These are phyloP conservation scores for Heteromyza rotundicornis DNA, from an alignment of 2,888 invertebrate species.

Conservation along the genomic window DNA sequence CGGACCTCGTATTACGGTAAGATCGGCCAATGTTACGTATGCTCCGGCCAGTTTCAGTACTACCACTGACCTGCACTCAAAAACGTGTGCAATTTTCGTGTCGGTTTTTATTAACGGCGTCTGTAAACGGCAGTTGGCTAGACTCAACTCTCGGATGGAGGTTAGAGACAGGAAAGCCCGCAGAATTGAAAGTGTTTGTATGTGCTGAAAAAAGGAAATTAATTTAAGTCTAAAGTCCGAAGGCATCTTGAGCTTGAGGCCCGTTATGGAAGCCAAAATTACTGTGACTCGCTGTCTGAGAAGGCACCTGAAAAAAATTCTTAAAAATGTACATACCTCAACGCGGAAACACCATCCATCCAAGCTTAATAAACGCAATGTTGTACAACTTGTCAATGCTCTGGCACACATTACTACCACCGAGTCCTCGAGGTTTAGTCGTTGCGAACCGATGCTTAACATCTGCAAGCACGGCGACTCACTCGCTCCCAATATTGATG, in stretches of 20 bases:
- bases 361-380: slow-evolving; percentile 64
- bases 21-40: slow-evolving; percentile 64
- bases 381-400: slow-evolving; percentile 60
- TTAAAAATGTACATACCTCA: slow-evolving; percentile 57
- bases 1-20: slow-evolving; percentile 63
- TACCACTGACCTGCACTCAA: slow-evolving; percentile 63
- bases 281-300: no score
- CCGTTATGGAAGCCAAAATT: no score
- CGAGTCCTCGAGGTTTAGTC: slow-evolving; percentile 65
- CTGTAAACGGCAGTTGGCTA: slow-evolving; percentile 65
- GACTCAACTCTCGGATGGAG: slow-evolving; percentile 64
- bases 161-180: slow-evolving; percentile 64
- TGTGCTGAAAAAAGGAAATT: slow-evolving; percentile 31
- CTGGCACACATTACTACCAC: slow-evolving; percentile 52
- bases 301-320: slow-evolving; percentile 5
- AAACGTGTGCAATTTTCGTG: slow-evolving; percentile 39
- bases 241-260: no score
- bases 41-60: slow-evolving; percentile 64
- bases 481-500: slow-evolving; percentile 65
- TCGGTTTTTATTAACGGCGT: slow-evolving; percentile 52
- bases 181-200: slow-evolving; percentile 62
- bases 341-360: slow-evolving; percentile 68
- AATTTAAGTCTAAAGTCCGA: background rate
- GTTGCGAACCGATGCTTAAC: slow-evolving; percentile 65
- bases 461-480: slow-evolving; percentile 66